Percentiles rank a stretch among this genome's conserved stretches.
Conservation (phyloP, 2,113 vertebrate genomes). For the Dicrurus megarhynchus region DNA sequence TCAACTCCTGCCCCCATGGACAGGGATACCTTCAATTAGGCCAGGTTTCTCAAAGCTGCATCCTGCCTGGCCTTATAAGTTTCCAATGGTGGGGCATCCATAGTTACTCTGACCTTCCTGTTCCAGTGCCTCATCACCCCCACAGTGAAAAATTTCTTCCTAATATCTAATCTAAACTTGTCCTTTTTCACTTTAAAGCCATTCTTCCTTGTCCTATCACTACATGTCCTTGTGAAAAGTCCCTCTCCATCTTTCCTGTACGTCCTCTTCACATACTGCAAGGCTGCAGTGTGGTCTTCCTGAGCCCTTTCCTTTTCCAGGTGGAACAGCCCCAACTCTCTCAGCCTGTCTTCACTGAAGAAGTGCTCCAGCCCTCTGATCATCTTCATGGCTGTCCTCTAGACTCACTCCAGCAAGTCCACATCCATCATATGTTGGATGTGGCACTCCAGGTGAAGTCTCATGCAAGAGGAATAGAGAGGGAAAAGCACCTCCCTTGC, state of each 20-base stretch:
- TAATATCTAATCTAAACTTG: neutral
- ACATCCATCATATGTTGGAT: neutral
- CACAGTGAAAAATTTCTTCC: neutral
- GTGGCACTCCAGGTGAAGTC: neutral
- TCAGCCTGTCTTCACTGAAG: neutral
- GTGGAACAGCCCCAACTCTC: neutral
- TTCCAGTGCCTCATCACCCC: neutral
- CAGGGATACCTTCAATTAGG: neutral
- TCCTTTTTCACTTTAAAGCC: neutral
- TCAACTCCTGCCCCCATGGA: neutral
- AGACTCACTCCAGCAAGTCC: neutral
- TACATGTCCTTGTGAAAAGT: neutral
- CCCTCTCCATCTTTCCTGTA: neutral
- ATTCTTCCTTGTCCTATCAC: neutral
- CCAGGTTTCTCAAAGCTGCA: neutral
- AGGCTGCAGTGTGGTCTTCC: neutral
- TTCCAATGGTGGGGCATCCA: neutral
- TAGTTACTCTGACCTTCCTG: neutral
- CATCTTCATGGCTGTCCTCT: neutral
- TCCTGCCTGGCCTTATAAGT: neutral
- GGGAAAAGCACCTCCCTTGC: neutral
- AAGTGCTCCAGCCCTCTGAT: neutral
- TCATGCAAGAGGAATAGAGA: neutral
- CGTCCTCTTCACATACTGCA: fast-evolving
- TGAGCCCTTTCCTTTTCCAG: neutral